These are phyloP conservation scores for Lagorchestes hirsutus DNA, from an alignment of 2,797 vertebrate genomes.

Conservation along the genomic window DNA sequence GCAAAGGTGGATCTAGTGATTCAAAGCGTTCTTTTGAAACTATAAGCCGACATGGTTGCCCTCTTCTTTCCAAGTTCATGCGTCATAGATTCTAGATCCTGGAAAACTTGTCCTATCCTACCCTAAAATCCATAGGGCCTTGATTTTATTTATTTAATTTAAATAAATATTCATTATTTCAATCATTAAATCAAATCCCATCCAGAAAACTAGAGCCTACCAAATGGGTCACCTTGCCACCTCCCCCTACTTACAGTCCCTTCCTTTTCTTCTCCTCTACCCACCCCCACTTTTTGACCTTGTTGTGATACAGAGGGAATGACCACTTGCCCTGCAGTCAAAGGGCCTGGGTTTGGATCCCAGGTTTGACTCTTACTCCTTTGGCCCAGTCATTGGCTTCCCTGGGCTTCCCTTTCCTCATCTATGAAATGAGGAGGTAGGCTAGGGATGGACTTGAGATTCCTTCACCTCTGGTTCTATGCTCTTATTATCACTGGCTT, in stretches of 20 bases:
- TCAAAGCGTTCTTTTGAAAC: neutral
- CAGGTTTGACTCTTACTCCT: neutral
- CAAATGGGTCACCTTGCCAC: neutral
- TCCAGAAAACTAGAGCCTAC: neutral
- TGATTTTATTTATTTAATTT: neutral
- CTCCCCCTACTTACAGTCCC: neutral
- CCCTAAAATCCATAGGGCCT: no score
- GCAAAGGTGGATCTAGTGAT: neutral
- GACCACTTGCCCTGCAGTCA: neutral
- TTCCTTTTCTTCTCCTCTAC: neutral
- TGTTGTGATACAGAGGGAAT: neutral
- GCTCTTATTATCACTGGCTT: neutral
- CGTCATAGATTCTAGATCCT: neutral
- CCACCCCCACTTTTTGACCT: neutral
- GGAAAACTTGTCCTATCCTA: neutral
- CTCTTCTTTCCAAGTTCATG: neutral
- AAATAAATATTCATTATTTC: neutral
- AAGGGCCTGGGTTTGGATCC: neutral
- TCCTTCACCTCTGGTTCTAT: neutral
- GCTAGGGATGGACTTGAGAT: neutral
- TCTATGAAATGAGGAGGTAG: neutral
- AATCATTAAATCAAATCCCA: neutral
- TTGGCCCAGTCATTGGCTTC: neutral
- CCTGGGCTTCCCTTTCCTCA: neutral
- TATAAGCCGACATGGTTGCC: neutral